A percentile compares a stretch with the other conserved stretches of the same genome.
Conservation (phyloP, 2,113 vertebrate species). For the Ceyx cyanopectus region DNA sequence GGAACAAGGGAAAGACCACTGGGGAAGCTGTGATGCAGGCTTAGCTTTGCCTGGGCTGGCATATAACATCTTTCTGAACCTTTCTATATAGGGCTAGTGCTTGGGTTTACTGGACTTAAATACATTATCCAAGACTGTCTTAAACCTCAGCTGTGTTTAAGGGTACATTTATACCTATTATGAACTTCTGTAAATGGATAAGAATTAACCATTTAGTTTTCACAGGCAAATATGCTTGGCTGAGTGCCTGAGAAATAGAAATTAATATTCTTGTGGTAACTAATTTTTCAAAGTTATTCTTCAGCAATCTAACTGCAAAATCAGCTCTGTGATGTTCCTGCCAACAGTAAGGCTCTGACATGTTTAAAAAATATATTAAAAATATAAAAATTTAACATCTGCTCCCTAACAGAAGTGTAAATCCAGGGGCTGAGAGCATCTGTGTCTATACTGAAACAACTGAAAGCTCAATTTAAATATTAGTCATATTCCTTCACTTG, state of each 20-base stretch:
- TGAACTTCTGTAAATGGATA: background rate
- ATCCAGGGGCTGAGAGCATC: background rate
- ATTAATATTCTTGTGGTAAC: background rate
- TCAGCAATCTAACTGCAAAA: background rate
- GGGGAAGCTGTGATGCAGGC: background rate
- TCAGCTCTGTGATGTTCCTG: background rate
- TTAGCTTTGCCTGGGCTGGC: background rate
- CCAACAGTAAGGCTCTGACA: accelerated
- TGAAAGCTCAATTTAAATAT: background rate
- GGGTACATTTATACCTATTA: background rate
- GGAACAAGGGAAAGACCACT: background rate
- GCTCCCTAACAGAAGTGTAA: background rate
- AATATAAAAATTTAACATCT: background rate
- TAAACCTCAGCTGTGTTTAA: background rate
- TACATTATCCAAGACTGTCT: background rate
- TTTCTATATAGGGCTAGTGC: background rate
- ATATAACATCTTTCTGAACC: background rate
- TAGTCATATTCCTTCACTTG: background rate
- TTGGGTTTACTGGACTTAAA: background rate
- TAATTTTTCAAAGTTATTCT: background rate
- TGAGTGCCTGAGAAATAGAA: background rate
- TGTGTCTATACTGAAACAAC: background rate
- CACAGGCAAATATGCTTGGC: background rate
- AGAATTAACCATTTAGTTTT: background rate
- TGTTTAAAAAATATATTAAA: background rate